A percentile compares a stretch with the other conserved stretches of the same genome.
Evolutionary conservation across 2,888 invertebrate genomes (phyloP).

Genomic region (Sphaerophoria rueppellii): DNA sequence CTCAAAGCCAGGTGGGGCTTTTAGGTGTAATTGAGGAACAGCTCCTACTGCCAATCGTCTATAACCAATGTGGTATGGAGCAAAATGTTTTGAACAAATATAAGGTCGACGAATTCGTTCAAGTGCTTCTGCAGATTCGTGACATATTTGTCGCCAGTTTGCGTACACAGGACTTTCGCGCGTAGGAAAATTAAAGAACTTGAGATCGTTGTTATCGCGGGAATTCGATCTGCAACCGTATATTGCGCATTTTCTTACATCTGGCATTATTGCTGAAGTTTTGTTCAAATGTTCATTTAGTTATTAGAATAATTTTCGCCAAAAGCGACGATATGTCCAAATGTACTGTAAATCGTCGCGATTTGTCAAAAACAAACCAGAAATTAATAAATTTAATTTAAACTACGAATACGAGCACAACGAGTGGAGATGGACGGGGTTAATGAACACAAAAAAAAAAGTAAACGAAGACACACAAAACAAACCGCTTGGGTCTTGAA

Average conservation of each 20-base stretch:
- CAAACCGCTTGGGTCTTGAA: conserved; percentile 45
- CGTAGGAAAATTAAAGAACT: conserved; percentile 80
- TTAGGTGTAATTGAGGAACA: conserved; percentile 77
- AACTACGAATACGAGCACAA: background rate
- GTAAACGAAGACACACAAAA: conserved; percentile 35
- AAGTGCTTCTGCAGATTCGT: conserved; percentile 78
- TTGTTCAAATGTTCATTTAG: background rate
- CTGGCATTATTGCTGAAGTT: conserved; percentile 76
- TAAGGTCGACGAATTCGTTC: conserved; percentile 79
- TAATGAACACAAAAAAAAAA: conserved; percentile 36
- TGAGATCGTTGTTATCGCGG: conserved; percentile 78
- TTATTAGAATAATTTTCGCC: background rate
- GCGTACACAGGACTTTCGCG: conserved; percentile 80
- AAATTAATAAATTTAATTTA: background rate
- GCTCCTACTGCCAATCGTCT: conserved; percentile 79
- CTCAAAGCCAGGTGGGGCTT: conserved; percentile 64
- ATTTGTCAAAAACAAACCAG: background rate
- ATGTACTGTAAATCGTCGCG: background rate
- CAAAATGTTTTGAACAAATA: conserved; percentile 79
- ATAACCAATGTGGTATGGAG: conserved; percentile 78
- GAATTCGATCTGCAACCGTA: conserved; percentile 80
- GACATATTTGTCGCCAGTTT: conserved; percentile 79
- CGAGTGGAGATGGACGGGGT: background rate
- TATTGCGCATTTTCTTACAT: conserved; percentile 80
- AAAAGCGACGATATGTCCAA: conserved; percentile 6